Evolutionary conservation across 2,888 invertebrate species (phyloP), one percentile per base, ranked within the genome.

Genomic region (Oeneis ivallda): DNA sequence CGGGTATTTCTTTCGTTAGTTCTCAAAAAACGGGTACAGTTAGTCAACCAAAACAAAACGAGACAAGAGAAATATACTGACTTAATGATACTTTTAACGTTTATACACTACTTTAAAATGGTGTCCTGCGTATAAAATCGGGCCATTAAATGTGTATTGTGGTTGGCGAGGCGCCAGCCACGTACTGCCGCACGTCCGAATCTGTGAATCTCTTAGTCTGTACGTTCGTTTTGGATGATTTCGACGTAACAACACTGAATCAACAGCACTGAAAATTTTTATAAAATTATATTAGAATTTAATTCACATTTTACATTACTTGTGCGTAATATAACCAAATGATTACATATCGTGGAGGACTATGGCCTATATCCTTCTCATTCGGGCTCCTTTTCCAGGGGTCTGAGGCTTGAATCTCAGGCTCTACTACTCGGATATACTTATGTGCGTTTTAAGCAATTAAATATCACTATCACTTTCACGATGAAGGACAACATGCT

Each of bases 111-210:
- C 83, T 89, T 87, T 84, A 85, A 85, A 88, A 86, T 84, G 81
- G 85, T 86, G 85, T 85, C 81, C 84, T 84, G 84, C 82, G 84
- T 83, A 85, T 85, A 86, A 86, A 88, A 86, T 82, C 80, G 81
- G 73, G 75, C 79, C 78, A 82, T 85, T 82, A 83, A 85, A 84
- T 82, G 82, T 84, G 81, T 87, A 87, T 85, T 82, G 85, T 79
- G 84, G 84, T 83, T 90, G 90, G 90, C 84, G 70, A 64, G 64
- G 68, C 72, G 87, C 90, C 90, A 90, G 68, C 72, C 80, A 78
- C 81, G 84, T 82, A 81, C 78, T 74, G 74, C 73, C 79, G 76
- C 80, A 82, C 80, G 82, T 81, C 77, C 77, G 77, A 82, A 78
- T 82, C 82, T 79, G 81, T 79, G 81, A 84, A 84, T 81, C 86